Percentiles rank a stretch among this genome's conserved stretches.
These are phyloP conservation scores for Agrotis exclamationis DNA, from an alignment of 2,888 invertebrate genomes.

Conservation along the genomic window DNA sequence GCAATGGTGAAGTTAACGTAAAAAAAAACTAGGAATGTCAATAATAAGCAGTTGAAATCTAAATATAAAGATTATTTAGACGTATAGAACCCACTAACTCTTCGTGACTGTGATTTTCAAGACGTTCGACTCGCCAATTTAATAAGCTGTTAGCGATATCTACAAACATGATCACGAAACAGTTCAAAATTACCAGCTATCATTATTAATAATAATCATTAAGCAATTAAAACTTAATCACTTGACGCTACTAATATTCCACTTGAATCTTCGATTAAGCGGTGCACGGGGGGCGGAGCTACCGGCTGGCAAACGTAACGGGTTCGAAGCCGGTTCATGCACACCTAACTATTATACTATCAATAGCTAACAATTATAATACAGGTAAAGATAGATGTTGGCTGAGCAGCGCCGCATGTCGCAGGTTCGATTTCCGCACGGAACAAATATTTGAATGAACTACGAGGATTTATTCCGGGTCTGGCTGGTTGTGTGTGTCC, in stretches of 20 bases:
- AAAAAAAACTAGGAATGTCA: neutral
- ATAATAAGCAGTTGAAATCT: neutral
- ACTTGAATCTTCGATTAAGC: slow-evolving; percentile 18
- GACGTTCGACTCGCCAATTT: neutral
- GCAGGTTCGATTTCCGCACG: no score
- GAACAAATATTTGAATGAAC: no score
- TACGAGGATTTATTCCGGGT: no score
- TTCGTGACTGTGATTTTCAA: neutral
- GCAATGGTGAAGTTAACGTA: neutral
- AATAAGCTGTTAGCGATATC: neutral
- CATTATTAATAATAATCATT: neutral
- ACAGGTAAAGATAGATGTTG: neutral
- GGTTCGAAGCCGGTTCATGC: slow-evolving; percentile 37
- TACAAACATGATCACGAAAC: neutral
- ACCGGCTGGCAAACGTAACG: slow-evolving; percentile 43
- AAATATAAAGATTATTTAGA: neutral
- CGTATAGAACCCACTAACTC: neutral
- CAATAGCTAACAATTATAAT: slow-evolving; percentile 15
- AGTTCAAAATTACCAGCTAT: neutral
- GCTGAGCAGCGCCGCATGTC: no score
- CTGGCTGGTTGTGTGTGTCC: no score
- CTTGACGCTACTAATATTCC: neutral
- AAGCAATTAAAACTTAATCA: slow-evolving; percentile 14
- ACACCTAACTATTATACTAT: slow-evolving; percentile 23
- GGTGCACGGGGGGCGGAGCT: slow-evolving; percentile 41